A percentile compares a stretch with the other conserved stretches of the same genome.
Evolutionary conservation across 2,888 invertebrate genomes (phyloP).

Genomic region (Amphimallon solstitiale): DNA sequence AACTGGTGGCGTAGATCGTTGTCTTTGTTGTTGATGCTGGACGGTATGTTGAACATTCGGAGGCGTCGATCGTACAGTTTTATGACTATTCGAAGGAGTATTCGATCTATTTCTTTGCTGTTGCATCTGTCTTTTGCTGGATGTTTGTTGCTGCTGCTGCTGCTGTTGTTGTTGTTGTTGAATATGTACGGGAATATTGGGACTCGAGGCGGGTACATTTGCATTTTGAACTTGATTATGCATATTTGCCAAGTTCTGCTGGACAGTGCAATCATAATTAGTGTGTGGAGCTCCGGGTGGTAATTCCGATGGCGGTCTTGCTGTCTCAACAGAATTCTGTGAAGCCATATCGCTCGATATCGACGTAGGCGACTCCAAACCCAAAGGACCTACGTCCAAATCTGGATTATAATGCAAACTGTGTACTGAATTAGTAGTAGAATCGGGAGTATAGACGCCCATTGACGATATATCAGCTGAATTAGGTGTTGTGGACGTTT

Average conservation of each 20-base stretch:
- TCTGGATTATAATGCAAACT: slow-evolving; percentile 82
- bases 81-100: slow-evolving; percentile 60
- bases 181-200: slow-evolving; percentile 50
- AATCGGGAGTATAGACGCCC: slow-evolving; percentile 88
- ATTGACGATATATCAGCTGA: slow-evolving; percentile 77
- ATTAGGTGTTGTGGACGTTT: slow-evolving; percentile 64
- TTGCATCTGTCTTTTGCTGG: slow-evolving; percentile 58
- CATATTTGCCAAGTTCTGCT: slow-evolving; percentile 69
- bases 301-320: slow-evolving; percentile 69
- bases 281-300: slow-evolving; percentile 54
- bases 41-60: slow-evolving; percentile 55
- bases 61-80: slow-evolving; percentile 58
- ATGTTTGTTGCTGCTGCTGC: slow-evolving; percentile 57
- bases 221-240: slow-evolving; percentile 56
- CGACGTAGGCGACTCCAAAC: slow-evolving; percentile 88
- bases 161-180: slow-evolving; percentile 57
- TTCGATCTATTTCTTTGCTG: slow-evolving; percentile 57
- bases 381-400: slow-evolving; percentile 83
- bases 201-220: slow-evolving; percentile 64
- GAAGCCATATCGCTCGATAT: slow-evolving; percentile 87
- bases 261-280: slow-evolving; percentile 78
- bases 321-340: slow-evolving; percentile 74
- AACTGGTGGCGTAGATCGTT: slow-evolving; percentile 59
- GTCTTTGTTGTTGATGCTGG: slow-evolving; percentile 55
- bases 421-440: slow-evolving; percentile 84